Conservation (phyloP, 2,113 vertebrate genomes). For the Brachionichthys hirsutus region DNA sequence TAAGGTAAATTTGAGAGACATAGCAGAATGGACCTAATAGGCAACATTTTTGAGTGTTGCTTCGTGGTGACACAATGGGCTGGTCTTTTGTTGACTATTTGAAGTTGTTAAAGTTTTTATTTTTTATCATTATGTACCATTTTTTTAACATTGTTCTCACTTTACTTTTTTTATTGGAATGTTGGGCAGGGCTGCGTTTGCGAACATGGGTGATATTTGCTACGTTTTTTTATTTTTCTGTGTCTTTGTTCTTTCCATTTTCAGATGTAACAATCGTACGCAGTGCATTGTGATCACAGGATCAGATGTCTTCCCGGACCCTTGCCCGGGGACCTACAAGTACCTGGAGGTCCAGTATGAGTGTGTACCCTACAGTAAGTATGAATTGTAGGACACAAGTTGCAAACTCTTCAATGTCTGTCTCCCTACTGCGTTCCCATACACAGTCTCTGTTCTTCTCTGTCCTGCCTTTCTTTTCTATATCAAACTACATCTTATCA, state of each 20-base stretch:
- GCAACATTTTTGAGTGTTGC: neutral
- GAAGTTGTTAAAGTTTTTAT: too few species aligned
- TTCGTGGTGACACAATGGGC: too few species aligned
- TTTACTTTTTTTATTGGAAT: neutral
- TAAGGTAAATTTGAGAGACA: neutral
- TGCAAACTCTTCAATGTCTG: conserved; percentile 16
- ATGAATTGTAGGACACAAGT: conserved; percentile 66
- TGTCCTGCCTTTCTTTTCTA: conserved; percentile 14
- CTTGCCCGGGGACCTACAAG: conserved; percentile 98
- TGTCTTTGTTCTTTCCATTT: conserved; percentile 19
- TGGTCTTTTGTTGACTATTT: too few species aligned
- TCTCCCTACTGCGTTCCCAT: neutral
- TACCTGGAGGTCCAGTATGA: conserved; percentile 99
- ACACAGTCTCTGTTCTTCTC: conserved; percentile 18
- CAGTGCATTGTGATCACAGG: conserved; percentile 98
- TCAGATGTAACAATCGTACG: conserved; percentile 98
- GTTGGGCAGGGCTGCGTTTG: neutral
- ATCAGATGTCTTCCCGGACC: conserved; percentile 98
- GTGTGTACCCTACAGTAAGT: conserved; percentile 99
- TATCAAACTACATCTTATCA: conserved; percentile 36
- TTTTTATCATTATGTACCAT: too few species aligned
- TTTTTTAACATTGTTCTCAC: too few species aligned
- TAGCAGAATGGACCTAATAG: conserved; percentile 3
- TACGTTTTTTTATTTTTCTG: conserved; percentile 30
- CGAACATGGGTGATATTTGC: too few species aligned